Base-by-base conservation (phyloP, 2,797 vertebrate genomes). In the Ateles fusciceps region DNA sequence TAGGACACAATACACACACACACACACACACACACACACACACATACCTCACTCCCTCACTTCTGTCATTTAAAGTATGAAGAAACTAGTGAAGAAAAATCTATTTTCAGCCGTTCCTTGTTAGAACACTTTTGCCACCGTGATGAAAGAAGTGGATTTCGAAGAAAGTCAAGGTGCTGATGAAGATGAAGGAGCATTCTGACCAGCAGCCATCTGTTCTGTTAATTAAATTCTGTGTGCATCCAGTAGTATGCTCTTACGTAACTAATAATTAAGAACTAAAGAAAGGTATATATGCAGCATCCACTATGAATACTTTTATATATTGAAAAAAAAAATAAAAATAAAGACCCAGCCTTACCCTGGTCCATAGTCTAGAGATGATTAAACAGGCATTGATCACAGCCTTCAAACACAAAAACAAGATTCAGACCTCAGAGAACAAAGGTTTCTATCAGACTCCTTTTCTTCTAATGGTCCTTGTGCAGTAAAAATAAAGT, bases 401-500 rank as follows among this genome's bases (percentile, higher is more conserved):
- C 91, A 95, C 96, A 93, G 91, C 93, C 57, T 95, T 96, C 59
- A 71, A 97, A 95, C 83, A 93, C 0, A 85, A 97, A 97, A 98
- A 97, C 71, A 89, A 89, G 94, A 92, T 97, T 96, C 92, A 93
- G 97, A 89, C 95, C 95, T 89, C 93, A 24, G 89, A 97, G 98
- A 99, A 99, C 98, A 99, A 98, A 98, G 97, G 91, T 91, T 98
- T 97, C 96, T 97, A 97, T 98, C 98, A 98, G 85, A 97, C 57
- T 74, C 95, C 85, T 97, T 98, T 97, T 97, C 97, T 98, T 97
- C 98, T 97, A 97, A 98, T 98, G 98, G 98, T 95, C 98, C 98
- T 98, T 97, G 94, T 97, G 97, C 86, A 96, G 97, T 97, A 98
- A 98, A 99, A 99, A 99, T 98, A 98, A 99, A 98, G 98, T 98